Percentiles rank a stretch among this genome's conserved stretches.
These are phyloP conservation scores for Clarias magur DNA, from an alignment of 2,113 vertebrate genomes.

Conservation along the genomic window DNA sequence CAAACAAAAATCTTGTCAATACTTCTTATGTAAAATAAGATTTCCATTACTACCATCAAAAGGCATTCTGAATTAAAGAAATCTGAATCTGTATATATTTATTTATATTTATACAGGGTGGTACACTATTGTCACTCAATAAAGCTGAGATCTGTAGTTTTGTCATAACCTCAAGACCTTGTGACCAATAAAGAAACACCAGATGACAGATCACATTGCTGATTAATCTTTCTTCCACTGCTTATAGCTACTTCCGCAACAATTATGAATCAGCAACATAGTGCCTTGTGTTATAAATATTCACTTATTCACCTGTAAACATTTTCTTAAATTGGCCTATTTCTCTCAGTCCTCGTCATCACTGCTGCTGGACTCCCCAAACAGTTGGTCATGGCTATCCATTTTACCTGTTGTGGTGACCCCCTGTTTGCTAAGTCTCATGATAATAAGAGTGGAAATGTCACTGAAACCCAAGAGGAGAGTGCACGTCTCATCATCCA, in stretches of 20 bases:
- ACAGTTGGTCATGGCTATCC: conserved; percentile 51
- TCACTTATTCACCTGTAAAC: background rate
- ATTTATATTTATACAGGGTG: background rate
- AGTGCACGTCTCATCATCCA: conserved; percentile 50
- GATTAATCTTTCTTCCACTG: conserved; percentile 10
- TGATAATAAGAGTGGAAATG: conserved; percentile 60
- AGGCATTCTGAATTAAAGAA: background rate
- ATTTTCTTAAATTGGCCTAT: conserved; percentile 1
- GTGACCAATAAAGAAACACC: conserved; percentile 25
- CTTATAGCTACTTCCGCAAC: background rate
- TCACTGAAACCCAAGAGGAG: conserved; percentile 63
- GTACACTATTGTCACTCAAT: background rate
- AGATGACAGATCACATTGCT: conserved; percentile 17
- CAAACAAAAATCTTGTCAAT: background rate
- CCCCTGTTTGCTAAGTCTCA: conserved; percentile 49
- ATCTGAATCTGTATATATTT: background rate
- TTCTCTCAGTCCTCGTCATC: conserved; percentile 59
- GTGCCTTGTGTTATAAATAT: background rate
- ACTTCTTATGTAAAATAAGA: background rate
- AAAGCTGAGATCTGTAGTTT: conserved; percentile 34
- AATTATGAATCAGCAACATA: background rate
- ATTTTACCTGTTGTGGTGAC: conserved; percentile 17
- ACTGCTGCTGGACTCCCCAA: conserved; percentile 67
- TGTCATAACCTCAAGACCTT: conserved; percentile 16
- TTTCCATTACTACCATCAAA: background rate